These are phyloP conservation scores for Antennarius striatus DNA, from an alignment of 2,113 vertebrate genomes.

Conservation along the genomic window DNA sequence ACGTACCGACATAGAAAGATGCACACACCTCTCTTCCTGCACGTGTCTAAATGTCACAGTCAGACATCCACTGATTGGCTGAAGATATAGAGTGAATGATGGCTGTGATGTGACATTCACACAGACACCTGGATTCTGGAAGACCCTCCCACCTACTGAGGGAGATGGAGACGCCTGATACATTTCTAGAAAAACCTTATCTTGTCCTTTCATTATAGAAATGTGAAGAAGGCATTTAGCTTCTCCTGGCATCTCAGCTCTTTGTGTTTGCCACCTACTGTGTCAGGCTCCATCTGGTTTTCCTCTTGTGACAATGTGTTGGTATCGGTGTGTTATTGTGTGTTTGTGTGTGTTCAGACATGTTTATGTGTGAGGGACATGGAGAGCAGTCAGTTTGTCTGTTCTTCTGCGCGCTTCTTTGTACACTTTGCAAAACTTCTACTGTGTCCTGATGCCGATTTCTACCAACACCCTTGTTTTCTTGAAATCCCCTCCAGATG, in stretches of 20 bases:
- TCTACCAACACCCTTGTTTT: conserved; percentile 29
- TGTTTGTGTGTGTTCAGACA: conserved; percentile 23
- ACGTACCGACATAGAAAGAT: conserved; percentile 37
- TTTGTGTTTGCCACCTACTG: conserved; percentile 25
- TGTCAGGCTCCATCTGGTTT: conserved; percentile 20
- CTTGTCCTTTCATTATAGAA: conserved; percentile 67
- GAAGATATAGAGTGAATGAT: conserved; percentile 70
- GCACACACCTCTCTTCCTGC: conserved; percentile 20
- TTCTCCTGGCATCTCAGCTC: conserved; percentile 20
- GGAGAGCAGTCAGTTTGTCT: conserved; percentile 6
- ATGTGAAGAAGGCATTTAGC: conserved; percentile 64
- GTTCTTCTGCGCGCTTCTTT: neutral
- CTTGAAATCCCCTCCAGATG: conserved; percentile 57
- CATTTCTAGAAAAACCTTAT: conserved; percentile 69
- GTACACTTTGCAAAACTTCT: conserved; percentile 8
- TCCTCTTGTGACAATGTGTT: conserved; percentile 2
- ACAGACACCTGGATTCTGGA: conserved; percentile 30
- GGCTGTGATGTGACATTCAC: conserved; percentile 67
- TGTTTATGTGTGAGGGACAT: conserved; percentile 9
- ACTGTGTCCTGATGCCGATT: conserved; percentile 25
- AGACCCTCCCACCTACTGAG: conserved; percentile 26
- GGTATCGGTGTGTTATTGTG: neutral
- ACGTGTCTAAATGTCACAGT: conserved; percentile 72
- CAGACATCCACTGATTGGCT: conserved; percentile 67
- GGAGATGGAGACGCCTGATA: conserved; percentile 63